These are phyloP conservation scores for Parazoanthus darwini DNA, from an alignment of 92 coral and sea anemone species.

Conservation along the genomic window DNA sequence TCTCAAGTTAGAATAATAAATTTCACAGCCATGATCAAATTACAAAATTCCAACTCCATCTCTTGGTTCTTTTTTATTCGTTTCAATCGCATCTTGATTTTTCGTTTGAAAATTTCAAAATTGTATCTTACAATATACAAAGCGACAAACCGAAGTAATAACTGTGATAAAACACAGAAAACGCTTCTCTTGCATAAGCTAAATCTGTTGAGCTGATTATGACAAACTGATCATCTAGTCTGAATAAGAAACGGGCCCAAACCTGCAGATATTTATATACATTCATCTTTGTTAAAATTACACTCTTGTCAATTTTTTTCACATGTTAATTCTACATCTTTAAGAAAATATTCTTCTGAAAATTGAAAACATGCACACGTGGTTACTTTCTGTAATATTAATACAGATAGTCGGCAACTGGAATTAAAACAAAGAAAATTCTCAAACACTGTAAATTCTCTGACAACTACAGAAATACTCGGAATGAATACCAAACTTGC, in stretches of 20 bases:
- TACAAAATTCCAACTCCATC: conserved; percentile 7
- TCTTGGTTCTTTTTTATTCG: neutral
- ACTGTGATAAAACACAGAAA: neutral
- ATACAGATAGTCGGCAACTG: neutral
- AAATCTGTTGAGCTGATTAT: neutral
- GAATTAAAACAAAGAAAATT: neutral
- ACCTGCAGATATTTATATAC: neutral
- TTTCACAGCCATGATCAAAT: conserved; percentile 19
- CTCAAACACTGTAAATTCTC: neutral
- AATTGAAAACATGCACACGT: neutral
- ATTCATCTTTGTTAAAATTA: neutral
- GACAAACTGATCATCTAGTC: conserved; percentile 15
- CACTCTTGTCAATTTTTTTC: neutral
- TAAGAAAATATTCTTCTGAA: neutral
- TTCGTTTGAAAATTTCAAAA: neutral
- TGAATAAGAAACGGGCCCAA: neutral
- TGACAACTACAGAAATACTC: neutral
- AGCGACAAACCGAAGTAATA: neutral
- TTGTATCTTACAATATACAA: neutral
- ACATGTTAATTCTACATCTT: neutral
- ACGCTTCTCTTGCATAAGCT: neutral
- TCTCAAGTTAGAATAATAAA: conserved; percentile 10
- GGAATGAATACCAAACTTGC: neutral
- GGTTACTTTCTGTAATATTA: neutral
- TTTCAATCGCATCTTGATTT: neutral